A percentile compares a stretch with the other conserved stretches of the same genome.
Evolutionary conservation across 2,797 vertebrate genomes (phyloP).

Genomic region (Sphenodon punctatus): DNA sequence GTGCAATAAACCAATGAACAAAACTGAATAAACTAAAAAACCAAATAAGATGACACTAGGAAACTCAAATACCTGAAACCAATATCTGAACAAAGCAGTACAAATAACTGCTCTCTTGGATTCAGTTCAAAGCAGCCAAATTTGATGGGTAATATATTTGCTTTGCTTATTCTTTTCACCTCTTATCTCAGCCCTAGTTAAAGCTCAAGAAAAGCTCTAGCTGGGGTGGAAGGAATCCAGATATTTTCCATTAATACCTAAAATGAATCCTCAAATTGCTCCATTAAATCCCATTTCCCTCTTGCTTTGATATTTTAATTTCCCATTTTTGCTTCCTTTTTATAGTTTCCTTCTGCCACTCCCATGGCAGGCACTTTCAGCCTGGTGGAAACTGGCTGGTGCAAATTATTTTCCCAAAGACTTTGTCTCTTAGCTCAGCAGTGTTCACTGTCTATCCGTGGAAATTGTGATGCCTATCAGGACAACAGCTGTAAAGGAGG

Average conservation of each 20-base stretch:
- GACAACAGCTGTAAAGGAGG: constrained; percentile 1
- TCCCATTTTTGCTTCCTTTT: constrained; percentile 72
- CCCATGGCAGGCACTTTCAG: constrained; percentile 49
- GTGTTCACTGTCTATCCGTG: neutral
- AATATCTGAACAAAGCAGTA: too few species aligned
- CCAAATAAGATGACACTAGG: too few species aligned
- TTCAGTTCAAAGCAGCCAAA: too few species aligned
- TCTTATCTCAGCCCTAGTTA: too few species aligned
- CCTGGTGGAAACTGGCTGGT: constrained; percentile 37
- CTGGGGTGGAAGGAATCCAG: constrained; percentile 43
- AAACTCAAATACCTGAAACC: too few species aligned
- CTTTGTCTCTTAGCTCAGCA: neutral
- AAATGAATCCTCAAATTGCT: constrained; percentile 63
- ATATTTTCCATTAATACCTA: constrained; percentile 61
- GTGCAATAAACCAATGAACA: too few species aligned
- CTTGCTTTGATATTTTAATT: constrained; percentile 76
- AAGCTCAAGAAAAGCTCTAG: constrained; percentile 44
- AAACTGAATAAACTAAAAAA: too few species aligned
- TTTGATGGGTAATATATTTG: too few species aligned
- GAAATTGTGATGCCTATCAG: neutral
- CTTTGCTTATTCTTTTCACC: too few species aligned
- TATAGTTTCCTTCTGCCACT: constrained; percentile 64
- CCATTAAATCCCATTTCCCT: constrained; percentile 70
- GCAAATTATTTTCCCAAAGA: constrained; percentile 57
- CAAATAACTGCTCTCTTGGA: too few species aligned